These are phyloP conservation scores for Limnephilus auricula DNA, from an alignment of 2,888 invertebrate genomes.

Conservation along the genomic window DNA sequence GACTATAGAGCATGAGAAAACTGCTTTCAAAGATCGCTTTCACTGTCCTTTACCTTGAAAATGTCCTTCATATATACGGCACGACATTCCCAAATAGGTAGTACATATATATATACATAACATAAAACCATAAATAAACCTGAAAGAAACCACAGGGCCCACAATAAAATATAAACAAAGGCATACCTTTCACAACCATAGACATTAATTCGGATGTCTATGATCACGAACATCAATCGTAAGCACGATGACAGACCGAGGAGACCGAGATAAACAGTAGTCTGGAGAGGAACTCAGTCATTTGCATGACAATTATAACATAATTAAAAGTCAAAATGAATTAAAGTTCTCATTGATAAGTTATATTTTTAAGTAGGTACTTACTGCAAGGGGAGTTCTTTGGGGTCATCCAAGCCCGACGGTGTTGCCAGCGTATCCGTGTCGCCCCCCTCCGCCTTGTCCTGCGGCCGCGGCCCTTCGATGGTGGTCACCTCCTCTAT, in stretches of 20 bases:
- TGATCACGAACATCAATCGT: neutral
- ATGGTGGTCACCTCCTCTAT: slow-evolving; percentile 90
- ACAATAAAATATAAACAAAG: neutral
- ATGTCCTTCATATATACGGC: no score
- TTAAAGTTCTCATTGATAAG: neutral
- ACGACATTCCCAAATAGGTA: no score
- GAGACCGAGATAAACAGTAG: neutral
- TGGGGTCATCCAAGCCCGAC: slow-evolving; percentile 76
- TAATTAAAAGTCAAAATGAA: neutral
- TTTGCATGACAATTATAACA: neutral
- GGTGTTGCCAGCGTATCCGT: slow-evolving; percentile 76
- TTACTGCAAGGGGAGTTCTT: slow-evolving; percentile 74
- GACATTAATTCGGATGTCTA: no score
- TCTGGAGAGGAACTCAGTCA: neutral
- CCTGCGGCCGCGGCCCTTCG: slow-evolving; percentile 75
- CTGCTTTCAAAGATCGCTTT: no score
- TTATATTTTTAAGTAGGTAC: neutral
- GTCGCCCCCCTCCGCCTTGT: slow-evolving; percentile 72
- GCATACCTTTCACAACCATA: no score
- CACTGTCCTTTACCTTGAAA: no score
- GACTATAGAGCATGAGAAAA: no score
- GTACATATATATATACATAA: no score
- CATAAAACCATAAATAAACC: no score
- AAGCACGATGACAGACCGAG: neutral
- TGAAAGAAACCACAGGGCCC: neutral